Evolutionary conservation across 2,888 invertebrate genomes (phyloP).

Genomic region (Pachycephus smyrnensis): DNA sequence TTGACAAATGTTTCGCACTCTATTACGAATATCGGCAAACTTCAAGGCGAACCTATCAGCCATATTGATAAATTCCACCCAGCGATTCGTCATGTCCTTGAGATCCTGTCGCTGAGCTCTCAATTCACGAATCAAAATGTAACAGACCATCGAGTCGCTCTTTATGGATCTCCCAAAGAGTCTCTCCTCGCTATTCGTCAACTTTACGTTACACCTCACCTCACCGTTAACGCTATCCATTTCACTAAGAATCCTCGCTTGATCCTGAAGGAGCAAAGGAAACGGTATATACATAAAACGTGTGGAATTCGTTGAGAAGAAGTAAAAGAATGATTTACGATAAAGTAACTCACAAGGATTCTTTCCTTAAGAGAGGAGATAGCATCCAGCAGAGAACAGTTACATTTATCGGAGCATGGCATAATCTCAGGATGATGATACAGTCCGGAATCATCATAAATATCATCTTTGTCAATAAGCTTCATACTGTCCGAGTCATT

Average conservation of each 20-base stretch:
- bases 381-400: constrained; percentile 29
- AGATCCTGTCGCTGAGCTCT: constrained; percentile 34
- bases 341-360: constrained; percentile 22
- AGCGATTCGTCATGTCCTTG: constrained; percentile 20
- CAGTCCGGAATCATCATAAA: neutral
- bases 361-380: constrained; percentile 27
- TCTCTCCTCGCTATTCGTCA: constrained; percentile 35
- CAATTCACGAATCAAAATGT: constrained; percentile 36
- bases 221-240: constrained; percentile 8
- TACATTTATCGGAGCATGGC: constrained; percentile 33
- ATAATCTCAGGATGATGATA: neutral
- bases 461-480: neutral
- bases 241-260: constrained; percentile 28
- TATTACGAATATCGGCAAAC: constrained; percentile 25
- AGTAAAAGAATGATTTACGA: constrained; percentile 7
- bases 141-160: constrained; percentile 32
- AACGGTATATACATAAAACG: neutral
- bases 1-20: constrained; percentile 19
- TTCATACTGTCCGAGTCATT: neutral
- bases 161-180: constrained; percentile 28
- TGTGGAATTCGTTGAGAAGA: neutral
- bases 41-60: constrained; percentile 20
- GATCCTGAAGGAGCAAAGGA: constrained; percentile 14
- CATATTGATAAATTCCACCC: constrained; percentile 19
- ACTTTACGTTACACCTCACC: constrained; percentile 29